Base-by-base conservation (phyloP, 2,888 invertebrate genomes). In the Gymnoscelis rufifasciata region DNA sequence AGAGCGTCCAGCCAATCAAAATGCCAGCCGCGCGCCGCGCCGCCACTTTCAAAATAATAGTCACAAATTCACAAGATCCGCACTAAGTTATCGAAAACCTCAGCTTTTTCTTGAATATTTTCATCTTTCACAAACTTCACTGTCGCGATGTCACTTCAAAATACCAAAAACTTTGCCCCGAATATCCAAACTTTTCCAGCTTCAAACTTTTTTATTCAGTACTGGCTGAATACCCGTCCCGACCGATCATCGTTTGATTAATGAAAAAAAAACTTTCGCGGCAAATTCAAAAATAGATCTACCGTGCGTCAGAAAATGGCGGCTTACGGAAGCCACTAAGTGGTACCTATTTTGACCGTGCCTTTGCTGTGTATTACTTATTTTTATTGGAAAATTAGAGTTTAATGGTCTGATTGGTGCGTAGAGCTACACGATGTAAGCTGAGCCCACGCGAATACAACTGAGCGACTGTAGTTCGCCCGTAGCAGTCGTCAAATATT, bases 111-210 rank as follows among this genome's bases (percentile, higher is more conserved):
- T 88, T 88, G 53, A 88, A 88, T 64, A 86, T 66, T 87, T 84
- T 87, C 87, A 88, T 88, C 61, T 86, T 88, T 84, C 64, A 86
- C 75, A 65, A 82, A 79, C 28, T 80, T 81, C 84, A 86, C 87
- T 62, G 69, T 80, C 35, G 19, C 35, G 71, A 47, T 47, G 42
- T 44, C 26, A 31, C 31, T 14, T 35, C 33, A 27, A 47, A 50
- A 37, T 38, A 42, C 36, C 28, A 37, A 40, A 39, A 52, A 47
- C 38, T 43, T 51, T 47, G 53, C 41, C 44, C 37, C 36, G 45
- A 54, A 44, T 29, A 46, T 55, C 47, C 8, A 26, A 54, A 47
- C 40, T 45, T 44, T 52, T 50, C 50, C 50, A 53, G 38, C 49
- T 54, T 29, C 40, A 15, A 59, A 57, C 49, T 52, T 61, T 57